Conservation (phyloP, 2,113 vertebrate species). For the Indicator indicator region DNA sequence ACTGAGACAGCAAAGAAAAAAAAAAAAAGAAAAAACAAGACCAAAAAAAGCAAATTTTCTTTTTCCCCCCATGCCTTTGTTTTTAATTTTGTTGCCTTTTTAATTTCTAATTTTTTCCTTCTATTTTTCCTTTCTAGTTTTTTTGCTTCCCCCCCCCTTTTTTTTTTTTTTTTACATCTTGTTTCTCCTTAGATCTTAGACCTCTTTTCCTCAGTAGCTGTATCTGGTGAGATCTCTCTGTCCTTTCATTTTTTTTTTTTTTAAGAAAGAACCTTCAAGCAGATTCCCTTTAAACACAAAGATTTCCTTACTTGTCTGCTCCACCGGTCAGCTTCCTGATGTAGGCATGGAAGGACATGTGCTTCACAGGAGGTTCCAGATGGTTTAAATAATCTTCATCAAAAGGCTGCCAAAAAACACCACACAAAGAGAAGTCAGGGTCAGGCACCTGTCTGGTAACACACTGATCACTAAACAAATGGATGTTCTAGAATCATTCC, state of each 20-base stretch:
- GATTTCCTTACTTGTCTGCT: conserved; percentile 90
- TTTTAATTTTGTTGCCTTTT: neutral
- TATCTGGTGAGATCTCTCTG: neutral
- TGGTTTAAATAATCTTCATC: conserved; percentile 99
- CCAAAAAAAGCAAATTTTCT: neutral
- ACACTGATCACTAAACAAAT: neutral
- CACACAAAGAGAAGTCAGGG: conserved; percentile 8
- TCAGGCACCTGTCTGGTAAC: conserved; percentile 24
- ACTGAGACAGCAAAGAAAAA: neutral
- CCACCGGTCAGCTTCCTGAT: conserved; percentile 98
- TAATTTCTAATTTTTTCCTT: too few species aligned
- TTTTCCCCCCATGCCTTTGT: too few species aligned
- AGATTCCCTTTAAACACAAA: neutral
- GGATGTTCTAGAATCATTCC: neutral
- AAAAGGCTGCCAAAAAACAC: conserved; percentile 85
- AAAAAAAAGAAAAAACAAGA: neutral
- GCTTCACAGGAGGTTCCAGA: conserved; percentile 97
- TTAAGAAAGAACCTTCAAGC: neutral
- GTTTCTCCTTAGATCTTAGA: neutral
- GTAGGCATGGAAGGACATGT: conserved; percentile 99
- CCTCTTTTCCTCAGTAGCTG: neutral
- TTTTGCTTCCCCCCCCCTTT: too few species aligned
- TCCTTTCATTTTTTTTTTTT: neutral
- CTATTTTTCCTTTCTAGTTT: too few species aligned
- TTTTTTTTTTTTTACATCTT: neutral